Percentiles rank a stretch among this genome's conserved stretches.
phyloP scores from a whole-genome alignment of 1,140 invertebrate species.

The Penaeus chinensis region DNA sequence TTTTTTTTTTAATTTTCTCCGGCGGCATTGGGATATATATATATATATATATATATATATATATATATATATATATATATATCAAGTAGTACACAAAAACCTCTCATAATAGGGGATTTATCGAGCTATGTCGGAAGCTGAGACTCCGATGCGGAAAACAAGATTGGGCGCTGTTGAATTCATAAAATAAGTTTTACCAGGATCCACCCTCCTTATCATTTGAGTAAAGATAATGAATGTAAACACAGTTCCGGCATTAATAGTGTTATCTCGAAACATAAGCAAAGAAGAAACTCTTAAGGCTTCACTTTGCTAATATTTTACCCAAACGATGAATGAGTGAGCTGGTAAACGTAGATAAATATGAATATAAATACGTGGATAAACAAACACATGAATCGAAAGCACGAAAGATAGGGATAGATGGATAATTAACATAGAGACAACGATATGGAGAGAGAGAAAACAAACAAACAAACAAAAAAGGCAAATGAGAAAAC shows the following conservation, averaged over 20 bases:
- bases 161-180: too few species aligned
- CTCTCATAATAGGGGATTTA: neutral
- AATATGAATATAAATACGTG: neutral
- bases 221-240: too few species aligned
- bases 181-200: too few species aligned
- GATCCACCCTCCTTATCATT: too few species aligned
- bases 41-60: constrained; percentile 10
- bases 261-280: too few species aligned
- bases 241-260: too few species aligned
- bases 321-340: too few species aligned
- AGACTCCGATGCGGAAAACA: too few species aligned
- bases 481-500: too few species aligned
- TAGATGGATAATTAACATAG: neutral
- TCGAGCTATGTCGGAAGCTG: neutral
- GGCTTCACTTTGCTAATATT: neutral
- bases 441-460: neutral
- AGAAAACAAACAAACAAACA: neutral
- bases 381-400: neutral
- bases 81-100: neutral
- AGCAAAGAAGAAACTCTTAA: neutral
- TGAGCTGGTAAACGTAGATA: neutral
- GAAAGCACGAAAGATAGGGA: neutral
- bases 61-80: neutral
- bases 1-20: too few species aligned
- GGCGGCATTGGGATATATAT: too few species aligned